Evolutionary conservation across 2,888 invertebrate genomes (phyloP), one percentile per base, ranked within the genome.

Genomic region (Barypeithes pellucidus): DNA sequence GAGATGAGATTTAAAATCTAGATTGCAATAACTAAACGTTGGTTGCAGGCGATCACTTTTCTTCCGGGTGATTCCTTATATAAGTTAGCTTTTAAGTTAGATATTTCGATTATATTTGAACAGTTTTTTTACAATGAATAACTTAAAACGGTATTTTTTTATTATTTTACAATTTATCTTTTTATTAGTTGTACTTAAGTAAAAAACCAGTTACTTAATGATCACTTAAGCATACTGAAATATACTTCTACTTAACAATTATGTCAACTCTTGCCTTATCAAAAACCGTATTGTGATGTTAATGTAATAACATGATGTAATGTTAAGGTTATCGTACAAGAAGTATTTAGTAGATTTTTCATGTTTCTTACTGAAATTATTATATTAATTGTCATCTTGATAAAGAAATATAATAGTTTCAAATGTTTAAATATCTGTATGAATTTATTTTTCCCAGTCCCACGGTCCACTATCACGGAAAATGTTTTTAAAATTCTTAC

Each of bases 251-350:
- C 54, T 57, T 57, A 57, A 33, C 54, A 14, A 57, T 33, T 57
- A 61, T 43, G 43, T 41, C 22, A 61, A 45, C n/a, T 29, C 61
- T 61, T 45, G 61, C 45, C 61, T 61, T 61, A 43, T 43, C 12
- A 43, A 45, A 43, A 29, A 45, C 61, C 8, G 54, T 45, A 43
- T 41, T 61, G 61, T 61, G 61, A 43, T 61, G 24, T 61, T 61
- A 52, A 29, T 29, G 52, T 24, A 52, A 52, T 52, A 52, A 36
- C 8, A 24, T 52, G 52, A 52, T 54, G 33, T 57, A 33, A 57
- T 16, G 33, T 57, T 57, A 57, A 57, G 54, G 33, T 57, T 14
- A 4, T 57, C 33, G 11, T 18, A 29, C 45, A 39, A 22, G 18
- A 57, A 57, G 33, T 57, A 57, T 18, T 33, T 57, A 20, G 14